These are phyloP conservation scores for Anticlea derivata DNA, from an alignment of 2,888 invertebrate species.

Conservation along the genomic window DNA sequence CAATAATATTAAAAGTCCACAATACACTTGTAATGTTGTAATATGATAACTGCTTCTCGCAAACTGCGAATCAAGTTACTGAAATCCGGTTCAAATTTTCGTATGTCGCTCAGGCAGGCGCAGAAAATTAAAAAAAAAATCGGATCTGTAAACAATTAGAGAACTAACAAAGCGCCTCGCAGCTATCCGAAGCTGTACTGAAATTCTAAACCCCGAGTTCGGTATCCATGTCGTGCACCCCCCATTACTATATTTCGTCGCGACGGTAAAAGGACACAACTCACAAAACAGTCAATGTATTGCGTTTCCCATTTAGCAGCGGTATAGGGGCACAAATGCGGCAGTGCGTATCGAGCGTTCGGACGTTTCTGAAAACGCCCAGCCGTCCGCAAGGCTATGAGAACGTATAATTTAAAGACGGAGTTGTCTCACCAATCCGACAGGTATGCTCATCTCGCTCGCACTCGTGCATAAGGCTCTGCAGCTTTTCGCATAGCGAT, in stretches of 20 bases:
- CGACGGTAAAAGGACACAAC: conserved; percentile 48
- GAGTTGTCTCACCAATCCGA: conserved; percentile 53
- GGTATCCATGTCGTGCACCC: conserved; percentile 83
- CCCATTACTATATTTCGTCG: conserved; percentile 80
- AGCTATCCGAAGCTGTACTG: conserved; percentile 83
- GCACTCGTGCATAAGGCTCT: conserved; percentile 47
- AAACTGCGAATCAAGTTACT: conserved; percentile 46
- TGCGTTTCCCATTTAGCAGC: conserved; percentile 21
- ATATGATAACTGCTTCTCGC: conserved; percentile 48
- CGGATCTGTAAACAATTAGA: conserved; percentile 75
- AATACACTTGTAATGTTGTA: conserved; percentile 46
- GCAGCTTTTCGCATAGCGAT: conserved; percentile 65
- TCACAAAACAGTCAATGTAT: neutral
- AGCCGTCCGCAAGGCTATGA: conserved; percentile 78
- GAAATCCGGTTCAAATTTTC: conserved; percentile 50
- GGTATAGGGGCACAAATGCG: conserved; percentile 42
- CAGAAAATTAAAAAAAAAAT: conserved; percentile 67
- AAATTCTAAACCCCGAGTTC: conserved; percentile 82
- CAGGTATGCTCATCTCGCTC: conserved; percentile 60
- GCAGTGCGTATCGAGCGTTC: conserved; percentile 31
- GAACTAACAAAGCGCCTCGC: conserved; percentile 80
- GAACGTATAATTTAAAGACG: conserved; percentile 84
- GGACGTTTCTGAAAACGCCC: conserved; percentile 46
- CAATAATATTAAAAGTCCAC: conserved; percentile 42
- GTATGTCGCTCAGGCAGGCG: conserved; percentile 49